Conservation (phyloP, 2,113 vertebrate species). For the Edolisoma coerulescens region DNA sequence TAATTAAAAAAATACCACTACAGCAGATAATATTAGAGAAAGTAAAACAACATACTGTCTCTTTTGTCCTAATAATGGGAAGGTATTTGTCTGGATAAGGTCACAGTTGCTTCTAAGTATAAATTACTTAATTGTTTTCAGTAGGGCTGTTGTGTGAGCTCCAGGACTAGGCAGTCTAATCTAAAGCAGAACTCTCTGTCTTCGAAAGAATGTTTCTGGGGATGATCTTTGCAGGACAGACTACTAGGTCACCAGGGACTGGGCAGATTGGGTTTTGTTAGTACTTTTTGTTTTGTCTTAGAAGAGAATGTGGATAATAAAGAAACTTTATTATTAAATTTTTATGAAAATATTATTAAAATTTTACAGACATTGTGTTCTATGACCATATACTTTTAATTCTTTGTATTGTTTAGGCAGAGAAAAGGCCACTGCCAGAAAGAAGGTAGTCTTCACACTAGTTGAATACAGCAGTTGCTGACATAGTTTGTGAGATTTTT, state of each 20-base stretch:
- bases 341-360: background rate
- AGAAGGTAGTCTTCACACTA: background rate
- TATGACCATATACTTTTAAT: background rate
- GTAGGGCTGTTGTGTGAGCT: constrained; percentile 16
- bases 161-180: constrained; percentile 1
- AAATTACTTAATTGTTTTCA: constrained; percentile 56
- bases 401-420: background rate
- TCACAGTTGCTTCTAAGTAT: constrained; percentile 46
- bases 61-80: constrained; percentile 62
- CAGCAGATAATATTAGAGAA: constrained; percentile 53
- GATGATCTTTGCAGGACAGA: background rate
- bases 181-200: background rate
- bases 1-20: constrained; percentile 46
- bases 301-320: background rate
- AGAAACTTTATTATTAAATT: background rate
- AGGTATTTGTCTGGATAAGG: constrained; percentile 50
- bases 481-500: background rate
- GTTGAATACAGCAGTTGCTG: background rate
- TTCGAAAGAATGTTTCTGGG: background rate
- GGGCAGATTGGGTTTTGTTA: background rate
- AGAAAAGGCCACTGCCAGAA: background rate
- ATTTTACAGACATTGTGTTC: background rate
- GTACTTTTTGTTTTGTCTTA: background rate
- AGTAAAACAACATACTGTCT: constrained; percentile 50
- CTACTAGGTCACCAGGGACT: background rate